A percentile compares a stretch with the other conserved stretches of the same genome.
These are phyloP conservation scores for Mastomys coucha DNA, from an alignment of 2,113 vertebrate species.

Conservation along the genomic window DNA sequence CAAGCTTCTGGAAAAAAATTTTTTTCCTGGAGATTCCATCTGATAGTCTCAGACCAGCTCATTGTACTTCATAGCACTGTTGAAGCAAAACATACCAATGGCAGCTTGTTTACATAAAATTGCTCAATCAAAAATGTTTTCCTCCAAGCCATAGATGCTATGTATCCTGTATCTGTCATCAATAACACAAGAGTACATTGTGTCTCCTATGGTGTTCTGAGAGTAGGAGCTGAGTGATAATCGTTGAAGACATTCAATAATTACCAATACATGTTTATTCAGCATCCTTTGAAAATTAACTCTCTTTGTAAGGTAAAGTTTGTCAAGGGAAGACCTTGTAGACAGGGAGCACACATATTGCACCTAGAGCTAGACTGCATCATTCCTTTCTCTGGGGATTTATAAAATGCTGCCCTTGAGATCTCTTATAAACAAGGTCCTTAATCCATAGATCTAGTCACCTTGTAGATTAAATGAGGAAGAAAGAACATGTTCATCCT, in stretches of 20 bases:
- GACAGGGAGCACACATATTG: neutral
- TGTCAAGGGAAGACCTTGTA: conserved; percentile 54
- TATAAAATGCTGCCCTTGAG: neutral
- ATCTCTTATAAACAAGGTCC: conserved; percentile 21
- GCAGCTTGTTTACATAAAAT: neutral
- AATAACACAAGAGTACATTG: neutral
- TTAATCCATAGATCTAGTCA: neutral
- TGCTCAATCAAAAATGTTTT: neutral
- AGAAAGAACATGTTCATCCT: conserved; percentile 16
- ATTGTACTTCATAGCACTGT: neutral
- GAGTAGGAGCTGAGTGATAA: neutral
- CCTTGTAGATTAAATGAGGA: conserved; percentile 57
- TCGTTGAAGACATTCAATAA: neutral
- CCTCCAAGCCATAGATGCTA: neutral
- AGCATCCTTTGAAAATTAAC: conserved; percentile 25
- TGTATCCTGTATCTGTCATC: neutral
- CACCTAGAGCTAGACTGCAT: neutral
- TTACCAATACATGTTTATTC: neutral
- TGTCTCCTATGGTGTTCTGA: neutral
- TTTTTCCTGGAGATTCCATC: neutral
- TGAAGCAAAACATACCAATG: neutral
- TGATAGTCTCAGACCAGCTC: neutral
- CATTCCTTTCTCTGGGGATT: neutral
- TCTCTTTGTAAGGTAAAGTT: conserved; percentile 55
- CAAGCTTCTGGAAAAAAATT: neutral